Conservation (phyloP, 2,113 vertebrate species). For the Crotalus horridus region DNA sequence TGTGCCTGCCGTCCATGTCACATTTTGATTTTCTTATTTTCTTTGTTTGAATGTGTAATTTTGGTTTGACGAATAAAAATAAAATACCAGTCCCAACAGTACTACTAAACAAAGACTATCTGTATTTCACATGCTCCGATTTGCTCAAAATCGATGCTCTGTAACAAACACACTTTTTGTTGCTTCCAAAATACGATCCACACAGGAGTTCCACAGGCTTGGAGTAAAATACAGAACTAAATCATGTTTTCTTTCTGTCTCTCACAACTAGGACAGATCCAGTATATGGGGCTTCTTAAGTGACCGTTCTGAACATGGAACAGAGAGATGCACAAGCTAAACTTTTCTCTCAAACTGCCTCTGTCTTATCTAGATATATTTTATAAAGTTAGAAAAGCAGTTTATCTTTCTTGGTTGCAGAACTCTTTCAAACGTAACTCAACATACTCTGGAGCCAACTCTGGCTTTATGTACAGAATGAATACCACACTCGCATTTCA, state of each 20-base stretch:
- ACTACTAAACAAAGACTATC: neutral
- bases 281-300: neutral
- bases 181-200: neutral
- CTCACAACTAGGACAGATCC: neutral
- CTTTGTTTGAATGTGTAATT: neutral
- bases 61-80: neutral
- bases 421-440: neutral
- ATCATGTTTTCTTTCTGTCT: neutral
- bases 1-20: neutral
- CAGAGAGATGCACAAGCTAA: neutral
- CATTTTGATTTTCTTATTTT: neutral
- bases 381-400: neutral
- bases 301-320: neutral
- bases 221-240: neutral
- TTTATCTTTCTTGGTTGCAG: neutral
- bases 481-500: neutral
- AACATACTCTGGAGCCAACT: neutral
- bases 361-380: neutral
- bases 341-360: neutral
- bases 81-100: neutral
- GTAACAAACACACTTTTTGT: neutral
- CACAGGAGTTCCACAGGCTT: neutral
- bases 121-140: neutral
- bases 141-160: neutral
- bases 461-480: neutral